Percentiles rank a stretch among this genome's conserved stretches.
Evolutionary conservation across 2,797 vertebrate genomes (phyloP).

Genomic region (Girardinus metallicus): DNA sequence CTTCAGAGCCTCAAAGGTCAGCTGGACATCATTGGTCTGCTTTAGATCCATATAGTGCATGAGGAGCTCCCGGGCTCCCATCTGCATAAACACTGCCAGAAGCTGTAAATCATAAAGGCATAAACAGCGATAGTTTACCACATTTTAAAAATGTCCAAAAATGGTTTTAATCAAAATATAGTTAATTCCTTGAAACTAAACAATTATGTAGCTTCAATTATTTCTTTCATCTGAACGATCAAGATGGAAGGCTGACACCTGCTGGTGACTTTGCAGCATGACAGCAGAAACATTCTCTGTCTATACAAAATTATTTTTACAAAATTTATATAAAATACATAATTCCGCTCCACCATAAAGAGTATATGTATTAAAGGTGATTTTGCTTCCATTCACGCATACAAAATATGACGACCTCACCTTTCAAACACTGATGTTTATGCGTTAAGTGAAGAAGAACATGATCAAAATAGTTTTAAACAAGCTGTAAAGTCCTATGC

Average conservation of each 20-base stretch:
- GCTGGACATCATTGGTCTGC: conserved; percentile 95
- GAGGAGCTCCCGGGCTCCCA: conserved; percentile 95
- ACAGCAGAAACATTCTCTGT: conserved; percentile 5
- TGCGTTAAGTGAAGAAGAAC: background rate
- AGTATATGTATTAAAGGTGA: background rate
- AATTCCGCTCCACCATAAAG: background rate
- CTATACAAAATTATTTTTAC: background rate
- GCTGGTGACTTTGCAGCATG: conserved; percentile 50
- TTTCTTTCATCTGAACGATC: background rate
- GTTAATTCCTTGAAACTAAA: background rate
- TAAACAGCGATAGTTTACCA: background rate
- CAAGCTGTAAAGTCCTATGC: background rate
- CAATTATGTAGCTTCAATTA: background rate
- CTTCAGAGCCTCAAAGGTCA: conserved; percentile 98
- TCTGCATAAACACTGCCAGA: conserved; percentile 97
- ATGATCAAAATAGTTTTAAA: background rate
- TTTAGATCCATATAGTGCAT: conserved; percentile 99
- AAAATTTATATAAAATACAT: background rate
- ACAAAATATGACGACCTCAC: background rate
- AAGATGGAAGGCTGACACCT: conserved; percentile 65
- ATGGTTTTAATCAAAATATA: background rate
- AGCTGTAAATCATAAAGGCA: conserved; percentile 78
- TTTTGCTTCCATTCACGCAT: background rate
- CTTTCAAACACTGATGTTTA: background rate
- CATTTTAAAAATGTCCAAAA: conserved; percentile 1